Evolutionary conservation across 2,888 invertebrate species (phyloP).

Genomic region (Laspeyria flexula): DNA sequence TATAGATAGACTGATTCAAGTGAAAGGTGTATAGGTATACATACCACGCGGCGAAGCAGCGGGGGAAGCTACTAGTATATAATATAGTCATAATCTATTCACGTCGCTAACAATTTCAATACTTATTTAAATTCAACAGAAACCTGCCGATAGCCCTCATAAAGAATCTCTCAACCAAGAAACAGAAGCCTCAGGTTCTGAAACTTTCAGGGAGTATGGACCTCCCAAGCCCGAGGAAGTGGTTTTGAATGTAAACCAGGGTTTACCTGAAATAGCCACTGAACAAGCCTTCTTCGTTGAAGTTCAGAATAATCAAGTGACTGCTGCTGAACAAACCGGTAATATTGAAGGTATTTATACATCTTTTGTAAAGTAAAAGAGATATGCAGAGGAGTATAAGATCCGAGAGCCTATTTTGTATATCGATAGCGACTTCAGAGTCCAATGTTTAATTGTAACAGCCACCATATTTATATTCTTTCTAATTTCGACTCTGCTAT

Average conservation of each 20-base stretch:
- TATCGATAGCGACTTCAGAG: too few relatives aligned
- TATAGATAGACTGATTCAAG: too few relatives aligned
- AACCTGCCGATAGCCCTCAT: slow-evolving; percentile 63
- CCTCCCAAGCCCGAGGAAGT: slow-evolving; percentile 70
- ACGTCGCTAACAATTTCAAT: too few relatives aligned
- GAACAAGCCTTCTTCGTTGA: slow-evolving; percentile 62
- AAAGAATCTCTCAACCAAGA: slow-evolving; percentile 44
- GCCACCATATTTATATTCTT: too few relatives aligned
- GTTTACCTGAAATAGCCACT: slow-evolving; percentile 64
- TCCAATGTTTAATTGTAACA: too few relatives aligned
- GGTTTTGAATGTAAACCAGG: slow-evolving; percentile 60
- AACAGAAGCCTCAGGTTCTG: slow-evolving; percentile 74
- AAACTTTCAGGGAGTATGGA: slow-evolving; percentile 80
- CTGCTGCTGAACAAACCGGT: slow-evolving; percentile 23
- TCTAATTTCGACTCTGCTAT: too few relatives aligned
- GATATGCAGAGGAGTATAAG: too few relatives aligned
- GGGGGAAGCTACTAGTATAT: too few relatives aligned
- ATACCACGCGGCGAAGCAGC: too few relatives aligned
- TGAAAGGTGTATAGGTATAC: too few relatives aligned
- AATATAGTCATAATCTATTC: too few relatives aligned
- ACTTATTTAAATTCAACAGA: slow-evolving; percentile 59
- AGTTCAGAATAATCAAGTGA: slow-evolving; percentile 40
- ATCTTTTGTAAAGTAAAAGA: not conserved
- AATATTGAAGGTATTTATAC: slow-evolving; percentile 36
- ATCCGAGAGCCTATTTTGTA: too few relatives aligned